Evolutionary conservation across 2,113 vertebrate genomes (phyloP).

Genomic region (Riparia riparia): DNA sequence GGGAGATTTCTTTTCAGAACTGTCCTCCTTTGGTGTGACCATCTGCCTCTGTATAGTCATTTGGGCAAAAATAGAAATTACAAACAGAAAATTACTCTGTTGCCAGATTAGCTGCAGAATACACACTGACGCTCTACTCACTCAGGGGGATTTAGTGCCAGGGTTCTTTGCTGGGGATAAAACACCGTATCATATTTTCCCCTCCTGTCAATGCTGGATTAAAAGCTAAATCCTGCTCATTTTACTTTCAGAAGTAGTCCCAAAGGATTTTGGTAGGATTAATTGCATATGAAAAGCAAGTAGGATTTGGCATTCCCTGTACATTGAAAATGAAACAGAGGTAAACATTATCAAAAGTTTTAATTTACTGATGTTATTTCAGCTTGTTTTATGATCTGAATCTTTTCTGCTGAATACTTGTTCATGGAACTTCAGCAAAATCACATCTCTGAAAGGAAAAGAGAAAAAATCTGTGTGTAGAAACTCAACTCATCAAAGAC

Average conservation of each 20-base stretch:
- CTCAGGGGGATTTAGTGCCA: constrained; percentile 5
- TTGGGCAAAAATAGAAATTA: constrained; percentile 31
- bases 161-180: constrained; percentile 3
- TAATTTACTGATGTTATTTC: background rate
- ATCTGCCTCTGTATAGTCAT: constrained; percentile 29
- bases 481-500: background rate
- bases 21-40: constrained; percentile 23
- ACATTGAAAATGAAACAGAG: constrained; percentile 13
- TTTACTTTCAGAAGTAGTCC: constrained; percentile 45
- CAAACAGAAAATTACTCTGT: background rate
- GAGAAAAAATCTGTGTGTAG: background rate
- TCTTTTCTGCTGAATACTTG: background rate
- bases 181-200: background rate
- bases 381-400: background rate
- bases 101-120: constrained; percentile 41
- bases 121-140: background rate
- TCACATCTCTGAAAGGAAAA: background rate
- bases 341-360: constrained; percentile 14
- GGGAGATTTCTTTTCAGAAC: constrained; percentile 7
- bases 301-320: constrained; percentile 2
- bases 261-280: constrained; percentile 10
- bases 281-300: constrained; percentile 18
- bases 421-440: background rate
- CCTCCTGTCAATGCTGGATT: background rate
- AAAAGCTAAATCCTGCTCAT: constrained; percentile 23